These are phyloP conservation scores for Caenorhabditis zanzibari DNA, from an alignment of 2,888 invertebrate species.

Conservation along the genomic window DNA sequence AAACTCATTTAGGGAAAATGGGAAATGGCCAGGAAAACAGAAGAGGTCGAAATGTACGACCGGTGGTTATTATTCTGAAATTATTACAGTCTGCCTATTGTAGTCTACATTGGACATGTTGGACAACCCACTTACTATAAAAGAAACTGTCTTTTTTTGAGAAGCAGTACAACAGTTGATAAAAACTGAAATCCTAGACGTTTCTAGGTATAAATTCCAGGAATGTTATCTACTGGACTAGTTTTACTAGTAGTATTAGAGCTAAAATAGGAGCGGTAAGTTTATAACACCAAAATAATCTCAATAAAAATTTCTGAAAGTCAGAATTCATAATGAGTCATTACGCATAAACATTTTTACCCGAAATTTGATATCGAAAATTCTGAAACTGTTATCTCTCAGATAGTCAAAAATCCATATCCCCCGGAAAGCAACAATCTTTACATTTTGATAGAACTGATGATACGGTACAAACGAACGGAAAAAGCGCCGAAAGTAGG, in stretches of 20 bases:
- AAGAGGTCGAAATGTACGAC: constrained; percentile 23
- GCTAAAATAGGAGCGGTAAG: too few species aligned
- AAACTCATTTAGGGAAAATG: constrained; percentile 38
- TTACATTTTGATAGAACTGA: neutral
- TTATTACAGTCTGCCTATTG: neutral
- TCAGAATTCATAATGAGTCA: too few species aligned
- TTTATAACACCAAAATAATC: too few species aligned
- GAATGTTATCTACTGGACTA: too few species aligned
- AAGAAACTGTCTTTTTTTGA: neutral
- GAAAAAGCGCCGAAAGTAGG: constrained; percentile 61
- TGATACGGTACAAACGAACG: constrained; percentile 47
- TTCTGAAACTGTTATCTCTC: too few species aligned
- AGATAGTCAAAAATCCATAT: neutral
- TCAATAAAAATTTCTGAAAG: too few species aligned
- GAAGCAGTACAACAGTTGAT: too few species aligned
- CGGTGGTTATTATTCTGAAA: constrained; percentile 20
- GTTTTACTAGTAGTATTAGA: too few species aligned
- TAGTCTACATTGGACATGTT: constrained; percentile 15
- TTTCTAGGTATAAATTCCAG: too few species aligned
- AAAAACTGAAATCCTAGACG: too few species aligned
- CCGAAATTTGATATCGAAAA: too few species aligned
- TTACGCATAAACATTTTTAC: too few species aligned
- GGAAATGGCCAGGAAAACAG: constrained; percentile 5
- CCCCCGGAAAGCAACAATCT: neutral
- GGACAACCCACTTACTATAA: neutral